phyloP scores from a whole-genome alignment of 2,113 vertebrate species.

The Romanogobio albipinnatus region DNA sequence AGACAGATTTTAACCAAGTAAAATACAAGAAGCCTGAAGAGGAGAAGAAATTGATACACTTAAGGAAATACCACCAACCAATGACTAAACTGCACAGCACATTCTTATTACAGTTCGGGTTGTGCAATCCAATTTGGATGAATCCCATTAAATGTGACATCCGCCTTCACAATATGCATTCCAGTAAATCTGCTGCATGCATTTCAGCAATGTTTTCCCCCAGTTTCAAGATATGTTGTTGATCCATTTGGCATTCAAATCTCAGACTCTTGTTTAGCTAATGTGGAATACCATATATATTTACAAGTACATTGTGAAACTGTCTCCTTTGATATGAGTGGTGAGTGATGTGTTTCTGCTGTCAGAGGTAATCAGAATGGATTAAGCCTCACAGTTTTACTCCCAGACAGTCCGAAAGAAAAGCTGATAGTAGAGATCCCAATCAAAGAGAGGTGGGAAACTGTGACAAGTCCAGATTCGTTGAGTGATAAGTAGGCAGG shows the following conservation, averaged over 20 bases:
- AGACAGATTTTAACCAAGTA: conserved; percentile 15
- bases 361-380: conserved; percentile 14
- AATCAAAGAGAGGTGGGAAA: conserved; percentile 42
- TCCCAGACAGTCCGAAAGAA: not conserved
- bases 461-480: conserved; percentile 48
- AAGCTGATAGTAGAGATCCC: conserved; percentile 42
- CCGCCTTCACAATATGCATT: conserved; percentile 32
- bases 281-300: not conserved
- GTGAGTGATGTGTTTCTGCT: conserved; percentile 5
- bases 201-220: not conserved
- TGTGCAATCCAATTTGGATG: conserved; percentile 38
- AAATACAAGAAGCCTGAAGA: not conserved
- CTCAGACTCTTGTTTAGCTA: not conserved
- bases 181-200: conserved; percentile 26
- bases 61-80: conserved; percentile 11
- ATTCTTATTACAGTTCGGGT: conserved; percentile 25
- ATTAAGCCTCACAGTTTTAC: conserved; percentile 23
- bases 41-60: not conserved
- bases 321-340: not conserved
- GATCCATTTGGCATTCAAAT: conserved; percentile 21
- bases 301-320: not conserved
- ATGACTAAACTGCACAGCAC: conserved; percentile 1
- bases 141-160: conserved; percentile 46
- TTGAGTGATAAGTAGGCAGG: conserved; percentile 48
- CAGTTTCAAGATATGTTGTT: not conserved